A percentile compares a stretch with the other conserved stretches of the same genome.
Conservation (phyloP, 2,113 vertebrate species). For the Hystrix cristata region DNA sequence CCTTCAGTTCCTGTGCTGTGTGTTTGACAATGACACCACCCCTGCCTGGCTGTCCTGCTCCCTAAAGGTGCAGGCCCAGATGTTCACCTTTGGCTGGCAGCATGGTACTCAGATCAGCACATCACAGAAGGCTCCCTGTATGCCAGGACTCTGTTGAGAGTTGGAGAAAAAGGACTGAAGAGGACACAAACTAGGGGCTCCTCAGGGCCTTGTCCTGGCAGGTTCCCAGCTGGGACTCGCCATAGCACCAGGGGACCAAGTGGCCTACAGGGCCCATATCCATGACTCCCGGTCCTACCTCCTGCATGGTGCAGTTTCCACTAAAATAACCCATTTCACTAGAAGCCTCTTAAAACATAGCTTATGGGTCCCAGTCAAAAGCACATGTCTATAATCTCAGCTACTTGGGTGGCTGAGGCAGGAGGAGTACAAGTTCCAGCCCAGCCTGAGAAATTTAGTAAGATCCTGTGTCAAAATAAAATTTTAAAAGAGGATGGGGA, state of each 20-base stretch:
- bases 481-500: background rate
- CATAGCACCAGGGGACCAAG: background rate
- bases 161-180: background rate
- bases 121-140: background rate
- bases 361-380: background rate
- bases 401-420: background rate
- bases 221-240: background rate
- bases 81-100: background rate
- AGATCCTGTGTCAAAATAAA: background rate
- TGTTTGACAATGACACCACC: background rate
- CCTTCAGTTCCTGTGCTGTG: background rate
- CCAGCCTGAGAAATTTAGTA: background rate
- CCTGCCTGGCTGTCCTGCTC: too few relatives aligned
- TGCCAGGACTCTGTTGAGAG: background rate
- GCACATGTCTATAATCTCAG: background rate
- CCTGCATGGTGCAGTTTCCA: background rate
- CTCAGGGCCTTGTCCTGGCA: background rate
- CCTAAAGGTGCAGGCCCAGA: background rate
- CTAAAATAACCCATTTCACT: background rate
- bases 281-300: background rate
- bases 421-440: background rate
- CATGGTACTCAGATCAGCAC: background rate
- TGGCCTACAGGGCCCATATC: too few relatives aligned
- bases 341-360: background rate
- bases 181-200: background rate